Evolutionary conservation across 2,113 vertebrate species (phyloP).

Genomic region (Ciconia boyciana): DNA sequence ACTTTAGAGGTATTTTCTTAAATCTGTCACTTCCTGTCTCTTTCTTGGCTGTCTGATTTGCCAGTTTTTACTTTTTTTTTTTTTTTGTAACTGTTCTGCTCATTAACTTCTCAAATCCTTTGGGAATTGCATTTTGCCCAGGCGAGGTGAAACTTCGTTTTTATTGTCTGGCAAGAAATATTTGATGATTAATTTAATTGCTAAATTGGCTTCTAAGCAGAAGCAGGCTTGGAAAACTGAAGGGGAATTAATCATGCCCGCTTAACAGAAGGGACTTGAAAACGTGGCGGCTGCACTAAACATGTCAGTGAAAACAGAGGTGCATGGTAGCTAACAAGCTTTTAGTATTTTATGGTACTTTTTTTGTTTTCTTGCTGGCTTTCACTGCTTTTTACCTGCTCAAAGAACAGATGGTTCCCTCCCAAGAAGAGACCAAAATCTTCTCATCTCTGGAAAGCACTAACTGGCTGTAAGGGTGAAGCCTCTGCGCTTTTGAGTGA

Average conservation of each 20-base stretch:
- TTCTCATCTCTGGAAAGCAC: neutral
- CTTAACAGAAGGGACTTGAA: conserved; percentile 19
- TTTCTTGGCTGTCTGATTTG: conserved; percentile 28
- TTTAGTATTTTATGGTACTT: neutral
- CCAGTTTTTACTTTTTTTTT: conserved; percentile 4
- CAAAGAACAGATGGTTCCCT: neutral
- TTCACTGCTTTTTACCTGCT: neutral
- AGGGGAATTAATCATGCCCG: conserved; percentile 43
- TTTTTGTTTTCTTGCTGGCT: neutral
- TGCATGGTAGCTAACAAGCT: neutral
- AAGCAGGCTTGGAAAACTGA: conserved; percentile 34
- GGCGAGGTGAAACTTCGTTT: conserved; percentile 1
- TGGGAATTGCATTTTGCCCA: neutral
- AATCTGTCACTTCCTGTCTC: conserved; percentile 60
- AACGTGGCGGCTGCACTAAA: neutral
- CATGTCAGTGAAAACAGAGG: neutral
- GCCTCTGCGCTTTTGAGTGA: neutral
- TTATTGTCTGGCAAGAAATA: conserved; percentile 41
- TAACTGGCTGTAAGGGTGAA: neutral
- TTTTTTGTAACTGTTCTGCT: neutral
- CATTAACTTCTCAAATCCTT: conserved; percentile 21
- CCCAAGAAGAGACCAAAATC: neutral
- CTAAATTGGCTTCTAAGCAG: conserved; percentile 60
- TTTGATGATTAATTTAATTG: conserved; percentile 60
- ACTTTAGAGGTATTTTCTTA: conserved; percentile 58